Conservation (phyloP, 2,797 vertebrate genomes). For the Liparis tanakae region DNA sequence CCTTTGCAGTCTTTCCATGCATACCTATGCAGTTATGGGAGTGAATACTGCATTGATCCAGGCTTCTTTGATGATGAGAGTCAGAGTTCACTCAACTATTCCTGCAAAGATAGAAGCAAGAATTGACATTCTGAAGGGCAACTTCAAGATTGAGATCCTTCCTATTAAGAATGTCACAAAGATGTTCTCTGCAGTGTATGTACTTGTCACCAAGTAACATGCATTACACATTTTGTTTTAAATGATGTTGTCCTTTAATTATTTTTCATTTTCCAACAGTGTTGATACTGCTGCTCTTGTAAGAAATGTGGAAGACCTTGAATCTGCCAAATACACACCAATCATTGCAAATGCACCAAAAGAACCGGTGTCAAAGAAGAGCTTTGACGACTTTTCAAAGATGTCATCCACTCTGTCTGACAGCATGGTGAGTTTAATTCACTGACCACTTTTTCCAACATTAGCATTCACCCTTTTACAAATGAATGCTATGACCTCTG, state of each 20-base stretch:
- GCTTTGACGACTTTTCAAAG: constrained; percentile 55
- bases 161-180: constrained; percentile 77
- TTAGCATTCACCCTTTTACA: background rate
- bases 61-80: constrained; percentile 79
- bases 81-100: constrained; percentile 72
- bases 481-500: constrained; percentile 7
- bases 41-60: constrained; percentile 84
- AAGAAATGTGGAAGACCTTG: constrained; percentile 85
- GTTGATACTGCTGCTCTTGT: constrained; percentile 84
- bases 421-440: constrained; percentile 76
- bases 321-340: constrained; percentile 76
- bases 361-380: constrained; percentile 47
- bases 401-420: constrained; percentile 31
- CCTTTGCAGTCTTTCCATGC: constrained; percentile 78
- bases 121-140: constrained; percentile 80
- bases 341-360: constrained; percentile 74
- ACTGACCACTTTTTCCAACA: constrained; percentile 8
- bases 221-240: background rate
- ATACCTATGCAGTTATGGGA: constrained; percentile 85
- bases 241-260: background rate
- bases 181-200: constrained; percentile 77
- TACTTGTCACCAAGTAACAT: constrained; percentile 20
- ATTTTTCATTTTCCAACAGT: constrained; percentile 67
- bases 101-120: constrained; percentile 77
- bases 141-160: constrained; percentile 82